Evolutionary conservation across 2,797 vertebrate genomes (phyloP), one percentile per base, ranked within the genome.

Genomic region (Danio aesculapii): DNA sequence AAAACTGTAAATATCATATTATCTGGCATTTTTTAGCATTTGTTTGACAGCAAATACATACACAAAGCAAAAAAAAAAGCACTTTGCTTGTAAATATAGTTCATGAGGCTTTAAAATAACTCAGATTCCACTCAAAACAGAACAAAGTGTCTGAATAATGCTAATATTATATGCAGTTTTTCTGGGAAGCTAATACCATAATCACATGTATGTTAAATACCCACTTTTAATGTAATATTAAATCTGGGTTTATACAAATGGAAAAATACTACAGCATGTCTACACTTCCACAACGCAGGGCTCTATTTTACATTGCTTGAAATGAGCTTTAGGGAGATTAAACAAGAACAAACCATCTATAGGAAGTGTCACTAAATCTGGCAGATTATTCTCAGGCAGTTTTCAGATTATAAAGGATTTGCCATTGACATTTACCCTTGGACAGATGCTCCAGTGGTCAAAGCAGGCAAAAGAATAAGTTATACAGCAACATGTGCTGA

Each of bases 331-430:
- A 21, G 46, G 19, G 79, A 81, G 82, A 86, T 82, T 81, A 82
- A 68, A 64, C 75, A 69, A 78, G 75, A 83, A 78, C 64, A 75
- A 81, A 78, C 78, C 78, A 75, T 78, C 84, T 75, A 78, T 85
- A 62, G 41, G 72, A 77, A 83, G 69, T 55, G 77, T 85, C 81
- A 81, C 52, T 77, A 77, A 61, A 82, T 83, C 71, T 84, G 64
- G 5, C 79, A 83, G 79, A 81, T 82, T 76, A 80, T 77, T 79
- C 71, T 72, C 82, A 70, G 53, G 57, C 47, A 80, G 72, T 77
- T 84, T 81, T 77, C 77, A 82, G 82, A 88, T 88, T 86, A 85
- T 75, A 69, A 77, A 82, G 79, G 74, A 78, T 77, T 84, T 84
- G 19, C 59, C 49, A 68, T 59, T 81, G 85, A 81, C 82, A 77